phyloP scores from a whole-genome alignment of 2,113 vertebrate species.

The Hylia prasina region DNA sequence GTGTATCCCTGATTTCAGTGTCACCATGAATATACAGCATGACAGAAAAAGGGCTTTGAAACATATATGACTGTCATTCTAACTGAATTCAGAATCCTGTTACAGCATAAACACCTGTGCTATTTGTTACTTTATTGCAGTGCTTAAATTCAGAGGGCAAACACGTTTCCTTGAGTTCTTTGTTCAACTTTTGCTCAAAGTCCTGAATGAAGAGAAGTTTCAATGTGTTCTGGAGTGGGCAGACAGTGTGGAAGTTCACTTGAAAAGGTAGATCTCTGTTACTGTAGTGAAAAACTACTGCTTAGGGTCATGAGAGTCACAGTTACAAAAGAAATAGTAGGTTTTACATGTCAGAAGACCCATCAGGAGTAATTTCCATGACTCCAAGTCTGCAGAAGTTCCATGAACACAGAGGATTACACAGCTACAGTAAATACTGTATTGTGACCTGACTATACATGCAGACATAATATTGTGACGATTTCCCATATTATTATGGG shows the following conservation, averaged over 20 bases:
- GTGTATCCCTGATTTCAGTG: background rate
- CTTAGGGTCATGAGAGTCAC: background rate
- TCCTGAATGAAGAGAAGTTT: conserved; percentile 79
- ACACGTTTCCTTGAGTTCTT: conserved; percentile 85
- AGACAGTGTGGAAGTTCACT: conserved; percentile 52
- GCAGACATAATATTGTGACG: background rate
- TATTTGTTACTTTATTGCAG: conserved; percentile 62
- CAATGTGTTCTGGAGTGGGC: conserved; percentile 76
- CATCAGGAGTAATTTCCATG: background rate
- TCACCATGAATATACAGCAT: background rate
- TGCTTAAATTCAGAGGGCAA: conserved; percentile 82
- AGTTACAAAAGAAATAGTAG: background rate
- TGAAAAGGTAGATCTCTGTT: conserved; percentile 76
- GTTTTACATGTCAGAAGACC: background rate
- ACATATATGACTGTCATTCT: background rate
- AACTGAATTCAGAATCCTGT: background rate
- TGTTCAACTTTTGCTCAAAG: conserved; percentile 79
- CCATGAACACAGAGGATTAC: background rate
- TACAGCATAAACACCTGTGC: background rate
- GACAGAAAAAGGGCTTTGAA: background rate
- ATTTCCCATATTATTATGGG: background rate
- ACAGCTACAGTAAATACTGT: background rate
- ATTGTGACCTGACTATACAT: background rate
- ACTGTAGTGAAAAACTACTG: background rate
- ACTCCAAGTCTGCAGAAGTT: background rate